A percentile compares a stretch with the other conserved stretches of the same genome.
Conservation (phyloP, 2,888 invertebrate species). For the Hirtodrosophila cameraria region DNA sequence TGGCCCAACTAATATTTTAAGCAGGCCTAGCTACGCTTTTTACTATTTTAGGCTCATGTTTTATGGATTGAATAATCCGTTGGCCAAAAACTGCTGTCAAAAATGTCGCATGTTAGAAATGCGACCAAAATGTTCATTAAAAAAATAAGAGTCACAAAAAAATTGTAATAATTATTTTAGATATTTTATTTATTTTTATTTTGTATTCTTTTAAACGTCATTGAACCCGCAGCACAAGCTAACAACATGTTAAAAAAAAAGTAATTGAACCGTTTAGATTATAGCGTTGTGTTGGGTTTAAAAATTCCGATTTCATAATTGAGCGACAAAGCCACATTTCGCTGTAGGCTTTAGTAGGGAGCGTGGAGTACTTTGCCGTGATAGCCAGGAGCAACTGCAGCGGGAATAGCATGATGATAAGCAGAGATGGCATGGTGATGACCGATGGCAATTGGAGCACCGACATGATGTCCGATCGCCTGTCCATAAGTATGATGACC, state of each 20-base stretch:
- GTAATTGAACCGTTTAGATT: background rate
- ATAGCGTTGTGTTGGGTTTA: background rate
- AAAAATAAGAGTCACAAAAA: background rate
- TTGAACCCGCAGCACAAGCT: background rate
- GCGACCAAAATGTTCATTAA: background rate
- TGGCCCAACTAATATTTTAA: slow-evolving; percentile 34
- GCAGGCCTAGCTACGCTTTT: slow-evolving; percentile 1
- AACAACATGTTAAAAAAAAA: background rate
- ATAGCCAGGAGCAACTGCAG: background rate
- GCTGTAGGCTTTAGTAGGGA: slow-evolving; percentile 20
- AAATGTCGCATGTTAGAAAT: background rate
- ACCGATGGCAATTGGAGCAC: slow-evolving; percentile 3
- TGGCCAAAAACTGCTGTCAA: slow-evolving; percentile 22
- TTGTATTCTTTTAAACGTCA: background rate
- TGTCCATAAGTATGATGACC: background rate
- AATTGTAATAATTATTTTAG: too few species aligned
- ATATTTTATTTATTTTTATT: background rate
- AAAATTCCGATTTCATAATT: background rate
- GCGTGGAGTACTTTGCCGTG: background rate
- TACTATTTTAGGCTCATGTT: slow-evolving; percentile 44
- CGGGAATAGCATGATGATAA: slow-evolving; percentile 1
- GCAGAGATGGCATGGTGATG: background rate
- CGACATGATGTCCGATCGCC: background rate
- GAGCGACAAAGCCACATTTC: background rate
- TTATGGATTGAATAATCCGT: slow-evolving; percentile 47